These are phyloP conservation scores for Actinostola sp. DNA, from an alignment of 92 coral and sea anemone genomes.

Conservation along the genomic window DNA sequence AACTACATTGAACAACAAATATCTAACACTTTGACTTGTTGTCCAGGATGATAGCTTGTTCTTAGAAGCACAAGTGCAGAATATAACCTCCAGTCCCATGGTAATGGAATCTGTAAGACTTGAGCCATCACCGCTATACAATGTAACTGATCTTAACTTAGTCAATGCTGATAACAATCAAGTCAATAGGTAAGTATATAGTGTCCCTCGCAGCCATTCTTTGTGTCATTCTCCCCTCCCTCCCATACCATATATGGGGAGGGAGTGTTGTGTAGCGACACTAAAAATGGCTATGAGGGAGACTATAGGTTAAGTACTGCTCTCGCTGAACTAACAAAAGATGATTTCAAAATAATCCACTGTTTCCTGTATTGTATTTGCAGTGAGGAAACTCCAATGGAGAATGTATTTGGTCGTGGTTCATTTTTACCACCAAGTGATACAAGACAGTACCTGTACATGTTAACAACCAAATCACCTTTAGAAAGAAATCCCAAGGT, in stretches of 20 bases:
- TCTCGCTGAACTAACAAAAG: no score
- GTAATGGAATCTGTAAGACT: conserved; percentile 95
- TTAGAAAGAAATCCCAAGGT: conserved; percentile 71
- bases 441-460: conserved; percentile 92
- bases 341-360: no score
- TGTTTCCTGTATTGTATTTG: neutral
- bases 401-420: conserved; percentile 74
- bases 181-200: no score
- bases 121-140: conserved; percentile 80
- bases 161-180: conserved; percentile 31
- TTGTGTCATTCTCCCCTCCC: no score
- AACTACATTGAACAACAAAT: neutral
- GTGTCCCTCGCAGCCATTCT: no score
- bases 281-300: no score
- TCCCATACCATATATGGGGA: no score
- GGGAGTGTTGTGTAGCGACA: no score
- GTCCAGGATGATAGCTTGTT: conserved; percentile 86
- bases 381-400: conserved; percentile 68
- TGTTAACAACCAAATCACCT: conserved; percentile 67
- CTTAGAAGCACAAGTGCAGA: conserved; percentile 98
- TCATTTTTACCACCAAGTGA: conserved; percentile 91
- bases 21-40: neutral
- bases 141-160: conserved; percentile 81
- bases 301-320: no score
- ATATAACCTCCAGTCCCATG: conserved; percentile 94